These are phyloP conservation scores for Potamarius usumacintae DNA, from an alignment of 2,113 vertebrate species.

Conservation along the genomic window DNA sequence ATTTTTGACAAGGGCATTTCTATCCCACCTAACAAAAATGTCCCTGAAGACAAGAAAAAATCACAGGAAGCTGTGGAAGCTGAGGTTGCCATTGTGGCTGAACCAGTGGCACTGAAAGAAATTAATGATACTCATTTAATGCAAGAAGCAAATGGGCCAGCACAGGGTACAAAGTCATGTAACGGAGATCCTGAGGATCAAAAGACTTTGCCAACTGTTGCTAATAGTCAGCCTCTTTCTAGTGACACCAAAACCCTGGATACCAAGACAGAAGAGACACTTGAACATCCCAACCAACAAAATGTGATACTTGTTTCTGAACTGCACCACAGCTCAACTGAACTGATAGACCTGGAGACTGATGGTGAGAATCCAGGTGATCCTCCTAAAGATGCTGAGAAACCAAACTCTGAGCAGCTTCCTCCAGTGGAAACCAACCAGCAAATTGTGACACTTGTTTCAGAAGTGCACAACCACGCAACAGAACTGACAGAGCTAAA, in stretches of 20 bases:
- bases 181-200: not conserved
- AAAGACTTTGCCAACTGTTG: not conserved
- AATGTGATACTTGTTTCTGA: constrained; percentile 12
- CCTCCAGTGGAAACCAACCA: constrained; percentile 21
- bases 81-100: constrained; percentile 14
- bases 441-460: not conserved
- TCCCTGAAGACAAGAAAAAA: not conserved
- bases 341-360: constrained; percentile 35
- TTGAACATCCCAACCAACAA: not conserved
- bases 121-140: not conserved
- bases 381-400: constrained; percentile 20
- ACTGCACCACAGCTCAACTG: constrained; percentile 31
- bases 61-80: constrained; percentile 26
- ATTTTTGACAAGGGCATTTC: constrained; percentile 71
- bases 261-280: not conserved
- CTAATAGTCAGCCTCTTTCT: not conserved
- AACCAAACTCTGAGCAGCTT: constrained; percentile 32
- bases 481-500: constrained; percentile 38
- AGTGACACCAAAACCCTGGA: not conserved
- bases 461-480: constrained; percentile 25
- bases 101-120: constrained; percentile 19
- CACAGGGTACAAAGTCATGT: not conserved
- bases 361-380: not conserved
- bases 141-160: not conserved
- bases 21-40: constrained; percentile 2